These are phyloP conservation scores for Tiliacea citrago DNA, from an alignment of 2,888 invertebrate species.

Conservation along the genomic window DNA sequence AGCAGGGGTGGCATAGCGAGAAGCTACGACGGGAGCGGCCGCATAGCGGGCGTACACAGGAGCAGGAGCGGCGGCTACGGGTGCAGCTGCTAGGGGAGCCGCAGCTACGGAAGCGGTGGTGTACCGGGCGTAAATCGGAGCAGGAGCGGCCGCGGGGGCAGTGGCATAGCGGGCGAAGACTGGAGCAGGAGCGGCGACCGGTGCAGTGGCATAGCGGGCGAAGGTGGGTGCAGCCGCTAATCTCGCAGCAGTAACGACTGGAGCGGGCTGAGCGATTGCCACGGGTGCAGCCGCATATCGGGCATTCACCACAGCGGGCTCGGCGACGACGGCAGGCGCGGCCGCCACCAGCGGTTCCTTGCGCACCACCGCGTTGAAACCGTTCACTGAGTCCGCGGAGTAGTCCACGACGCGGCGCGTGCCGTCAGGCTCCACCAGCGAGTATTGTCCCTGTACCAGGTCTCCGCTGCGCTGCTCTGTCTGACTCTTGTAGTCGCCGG, in stretches of 20 bases:
- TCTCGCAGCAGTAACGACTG: conserved; percentile 67
- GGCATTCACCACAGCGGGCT: conserved; percentile 67
- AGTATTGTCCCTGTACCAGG: conserved; percentile 86
- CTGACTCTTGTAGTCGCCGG: conserved; percentile 86
- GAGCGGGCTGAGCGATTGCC: conserved; percentile 49
- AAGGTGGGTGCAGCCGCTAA: conserved; percentile 70
- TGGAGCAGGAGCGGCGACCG: conserved; percentile 30
- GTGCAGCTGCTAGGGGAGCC: conserved; percentile 42
- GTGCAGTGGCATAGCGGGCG: conserved; percentile 59
- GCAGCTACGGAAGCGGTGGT: conserved; percentile 38
- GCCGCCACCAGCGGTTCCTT: conserved; percentile 74
- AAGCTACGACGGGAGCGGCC: conserved; percentile 58
- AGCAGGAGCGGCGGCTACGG: conserved; percentile 53
- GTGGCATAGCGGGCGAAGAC: conserved; percentile 25
- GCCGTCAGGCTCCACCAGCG: conserved; percentile 82
- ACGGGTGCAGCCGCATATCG: conserved; percentile 63
- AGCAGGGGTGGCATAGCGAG: conserved; percentile 53
- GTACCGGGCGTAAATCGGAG: conserved; percentile 36
- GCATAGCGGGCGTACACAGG: conserved; percentile 61
- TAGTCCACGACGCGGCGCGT: conserved; percentile 84
- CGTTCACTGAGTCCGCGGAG: conserved; percentile 81
- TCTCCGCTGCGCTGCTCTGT: conserved; percentile 89
- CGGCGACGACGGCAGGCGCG: conserved; percentile 65
- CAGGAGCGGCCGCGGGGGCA: conserved; percentile 45
- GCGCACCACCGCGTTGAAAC: conserved; percentile 84